A percentile compares a stretch with the other conserved stretches of the same genome.
phyloP scores from a whole-genome alignment of 2,888 invertebrate species.

The Drosophila nigricruria region DNA sequence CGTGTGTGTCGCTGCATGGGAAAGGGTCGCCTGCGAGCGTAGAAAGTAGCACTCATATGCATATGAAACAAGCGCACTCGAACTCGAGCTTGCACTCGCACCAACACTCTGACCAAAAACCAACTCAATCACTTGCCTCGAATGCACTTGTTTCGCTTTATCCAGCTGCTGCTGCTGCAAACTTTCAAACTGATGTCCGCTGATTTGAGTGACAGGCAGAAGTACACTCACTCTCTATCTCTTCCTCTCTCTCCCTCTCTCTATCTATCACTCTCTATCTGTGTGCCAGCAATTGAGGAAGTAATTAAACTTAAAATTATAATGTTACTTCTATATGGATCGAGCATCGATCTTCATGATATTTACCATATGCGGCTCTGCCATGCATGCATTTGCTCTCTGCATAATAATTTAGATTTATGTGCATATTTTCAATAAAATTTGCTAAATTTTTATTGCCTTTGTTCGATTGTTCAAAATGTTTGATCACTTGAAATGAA shows the following conservation, averaged over 20 bases:
- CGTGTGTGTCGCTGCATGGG: conserved; percentile 70
- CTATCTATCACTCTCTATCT: background rate
- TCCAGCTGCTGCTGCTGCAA: conserved; percentile 34
- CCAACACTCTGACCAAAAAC: conserved; percentile 23
- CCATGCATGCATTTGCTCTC: conserved; percentile 11
- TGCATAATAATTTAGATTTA: conserved; percentile 74
- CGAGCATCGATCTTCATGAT: conserved; percentile 41
- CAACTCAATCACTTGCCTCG: conserved; percentile 27
- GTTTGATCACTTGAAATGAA: conserved; percentile 22
- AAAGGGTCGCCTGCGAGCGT: conserved; percentile 59
- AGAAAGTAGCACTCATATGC: conserved; percentile 78
- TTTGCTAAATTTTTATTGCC: conserved; percentile 43
- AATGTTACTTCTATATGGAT: conserved; percentile 36
- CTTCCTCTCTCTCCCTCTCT: background rate
- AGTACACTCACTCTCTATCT: conserved; percentile 5
- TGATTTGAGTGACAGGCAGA: conserved; percentile 47
- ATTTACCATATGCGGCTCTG: conserved; percentile 48
- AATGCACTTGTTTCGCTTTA: conserved; percentile 54
- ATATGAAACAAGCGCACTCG: conserved; percentile 45
- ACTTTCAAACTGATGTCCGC: conserved; percentile 54
- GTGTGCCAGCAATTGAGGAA: conserved; percentile 56
- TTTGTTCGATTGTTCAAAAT: conserved; percentile 38
- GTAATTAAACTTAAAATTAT: conserved; percentile 55
- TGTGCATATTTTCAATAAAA: conserved; percentile 40
- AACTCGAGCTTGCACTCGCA: conserved; percentile 21